Percentiles rank a stretch among this genome's conserved stretches.
Conservation (phyloP, 2,888 invertebrate genomes). For the Troides aeacus region DNA sequence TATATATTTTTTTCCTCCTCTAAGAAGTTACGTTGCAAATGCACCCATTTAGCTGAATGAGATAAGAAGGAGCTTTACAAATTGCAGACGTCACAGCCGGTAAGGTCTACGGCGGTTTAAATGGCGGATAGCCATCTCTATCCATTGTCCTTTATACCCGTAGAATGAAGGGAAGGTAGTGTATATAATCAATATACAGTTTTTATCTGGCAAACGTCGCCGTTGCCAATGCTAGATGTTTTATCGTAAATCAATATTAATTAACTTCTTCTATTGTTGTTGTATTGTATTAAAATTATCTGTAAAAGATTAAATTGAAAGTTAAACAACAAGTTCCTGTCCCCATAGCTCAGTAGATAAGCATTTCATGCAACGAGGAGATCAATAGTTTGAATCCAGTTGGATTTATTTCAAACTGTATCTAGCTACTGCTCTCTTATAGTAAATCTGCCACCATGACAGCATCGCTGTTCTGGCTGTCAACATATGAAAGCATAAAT, state of each 20-base stretch:
- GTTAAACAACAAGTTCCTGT: no score
- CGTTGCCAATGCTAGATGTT: neutral
- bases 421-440: no score
- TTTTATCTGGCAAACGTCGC: neutral
- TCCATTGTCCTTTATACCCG: conserved; percentile 18
- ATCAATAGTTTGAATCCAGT: no score
- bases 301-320: neutral
- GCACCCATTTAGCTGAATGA: neutral
- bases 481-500: no score
- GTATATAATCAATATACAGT: conserved; percentile 5
- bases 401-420: no score
- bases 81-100: conserved; percentile 15
- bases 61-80: conserved; percentile 20
- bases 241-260: neutral
- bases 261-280: neutral
- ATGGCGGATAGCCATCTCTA: conserved; percentile 10
- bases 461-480: no score
- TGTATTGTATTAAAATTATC: neutral
- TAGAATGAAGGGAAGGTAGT: neutral
- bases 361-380: no score
- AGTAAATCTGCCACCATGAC: no score
- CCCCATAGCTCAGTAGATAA: no score
- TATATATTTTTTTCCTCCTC: neutral
- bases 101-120: conserved; percentile 3
- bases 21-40: conserved; percentile 8